phyloP scores from a whole-genome alignment of 2,888 invertebrate genomes.

The Mayetiola destructor region DNA sequence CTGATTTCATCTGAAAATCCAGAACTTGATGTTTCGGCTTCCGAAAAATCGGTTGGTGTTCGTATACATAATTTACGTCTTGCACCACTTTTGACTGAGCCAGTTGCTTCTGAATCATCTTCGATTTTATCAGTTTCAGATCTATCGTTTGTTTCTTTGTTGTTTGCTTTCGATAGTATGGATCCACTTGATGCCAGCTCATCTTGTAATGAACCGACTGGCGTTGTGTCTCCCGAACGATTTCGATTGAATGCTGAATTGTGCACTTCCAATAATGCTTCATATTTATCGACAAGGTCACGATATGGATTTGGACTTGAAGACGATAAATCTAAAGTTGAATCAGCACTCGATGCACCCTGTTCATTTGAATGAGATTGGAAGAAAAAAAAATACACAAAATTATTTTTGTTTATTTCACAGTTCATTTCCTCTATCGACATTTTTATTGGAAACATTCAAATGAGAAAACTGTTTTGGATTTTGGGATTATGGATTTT shows the following conservation, averaged over 20 bases:
- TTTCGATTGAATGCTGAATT: conserved; percentile 41
- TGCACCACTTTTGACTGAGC: conserved; percentile 29
- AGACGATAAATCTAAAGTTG: conserved; percentile 15
- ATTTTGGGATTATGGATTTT: too few relatives aligned
- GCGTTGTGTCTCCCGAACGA: conserved; percentile 31
- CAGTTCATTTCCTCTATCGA: neutral
- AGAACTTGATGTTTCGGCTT: conserved; percentile 72
- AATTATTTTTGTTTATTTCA: neutral
- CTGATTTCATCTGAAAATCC: conserved; percentile 73
- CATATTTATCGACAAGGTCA: conserved; percentile 71
- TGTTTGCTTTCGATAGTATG: conserved; percentile 47
- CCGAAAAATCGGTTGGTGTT: conserved; percentile 69
- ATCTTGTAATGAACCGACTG: conserved; percentile 50
- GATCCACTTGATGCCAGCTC: conserved; percentile 57
- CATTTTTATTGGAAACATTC: neutral
- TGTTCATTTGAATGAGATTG: conserved; percentile 19
- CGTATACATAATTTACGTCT: conserved; percentile 45
- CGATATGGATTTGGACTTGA: conserved; percentile 51
- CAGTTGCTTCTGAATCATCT: conserved; percentile 23
- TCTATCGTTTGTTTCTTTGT: conserved; percentile 46
- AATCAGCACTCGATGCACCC: conserved; percentile 22
- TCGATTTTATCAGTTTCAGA: conserved; percentile 26
- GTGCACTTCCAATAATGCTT: conserved; percentile 65
- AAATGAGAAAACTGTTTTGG: too few relatives aligned
- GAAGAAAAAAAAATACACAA: neutral